Evolutionary conservation across 2,888 invertebrate species (phyloP), one percentile per base, ranked within the genome.

Genomic region (Amiota communis): DNA sequence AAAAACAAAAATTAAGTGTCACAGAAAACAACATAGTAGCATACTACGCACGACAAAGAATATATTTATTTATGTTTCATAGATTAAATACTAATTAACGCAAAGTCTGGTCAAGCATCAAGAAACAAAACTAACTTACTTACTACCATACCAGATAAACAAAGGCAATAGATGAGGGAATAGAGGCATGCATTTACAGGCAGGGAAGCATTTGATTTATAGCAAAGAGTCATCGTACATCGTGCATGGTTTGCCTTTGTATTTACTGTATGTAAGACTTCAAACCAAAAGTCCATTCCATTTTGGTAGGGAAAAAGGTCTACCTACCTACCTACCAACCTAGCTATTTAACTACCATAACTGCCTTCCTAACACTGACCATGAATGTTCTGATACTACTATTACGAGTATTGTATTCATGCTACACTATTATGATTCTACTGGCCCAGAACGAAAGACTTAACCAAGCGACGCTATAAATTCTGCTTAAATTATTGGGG

Each of bases 71-170:
- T 85, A 82, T 81, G 86, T 83, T 82, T 83, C 82, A 86, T 83
- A 86, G 86, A 86, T 86, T 86, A 86, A 86, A 86, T 86, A 86
- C 85, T 86, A 86, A 86, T 86, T 86, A 86, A 86, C 86, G 84
- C 84, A 74, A 36, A 79, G 75, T 75, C 67, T 61, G 74, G 79
- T 72, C 76, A 70, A 59, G 48, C 49, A 68, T 36, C 51, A 23
- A 76, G 72, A 64, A 70, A 64, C 70, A 72, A 48, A 36, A 36
- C 36, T 36, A 36, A 36, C 36, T 36, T 36, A 23, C 3, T 23
- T 23, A 36, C 36, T 36, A 36, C 36, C 36, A 36, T 6, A 36
- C 36, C 6, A 36, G 36, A 56, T 73, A 71, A 74, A 72, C 73
- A 51, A 64, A 72, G 74, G 65, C n/a, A 64, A 15, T 23, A 74